Evolutionary conservation across 2,888 invertebrate genomes (phyloP).

Genomic region (Agapostemon virescens): DNA sequence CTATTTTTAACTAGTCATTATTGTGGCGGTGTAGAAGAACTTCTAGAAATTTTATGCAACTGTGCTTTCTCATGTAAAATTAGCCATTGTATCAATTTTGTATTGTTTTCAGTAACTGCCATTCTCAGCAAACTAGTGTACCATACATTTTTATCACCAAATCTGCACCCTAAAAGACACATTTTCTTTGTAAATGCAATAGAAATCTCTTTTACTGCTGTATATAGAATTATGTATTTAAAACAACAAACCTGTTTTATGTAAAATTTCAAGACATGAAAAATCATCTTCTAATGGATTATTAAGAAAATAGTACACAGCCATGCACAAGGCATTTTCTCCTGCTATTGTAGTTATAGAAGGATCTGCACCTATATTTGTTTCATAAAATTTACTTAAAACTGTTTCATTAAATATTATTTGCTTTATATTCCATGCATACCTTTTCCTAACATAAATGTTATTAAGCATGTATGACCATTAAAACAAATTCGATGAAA

Average conservation of each 20-base stretch:
- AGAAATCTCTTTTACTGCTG: not conserved
- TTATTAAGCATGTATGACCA: slow-evolving; percentile 50
- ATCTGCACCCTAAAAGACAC: slow-evolving; percentile 41
- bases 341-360: slow-evolving; percentile 36
- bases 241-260: slow-evolving; percentile 39
- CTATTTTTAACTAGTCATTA: not conserved
- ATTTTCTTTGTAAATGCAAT: not conserved
- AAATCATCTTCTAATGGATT: slow-evolving; percentile 47
- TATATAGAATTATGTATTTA: not conserved
- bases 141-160: slow-evolving; percentile 28
- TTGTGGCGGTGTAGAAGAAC: slow-evolving; percentile 33
- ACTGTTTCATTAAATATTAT: not conserved
- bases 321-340: slow-evolving; percentile 59
- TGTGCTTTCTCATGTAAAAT: slow-evolving; percentile 24
- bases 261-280: slow-evolving; percentile 46
- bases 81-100: slow-evolving; percentile 50
- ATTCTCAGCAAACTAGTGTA: slow-evolving; percentile 39
- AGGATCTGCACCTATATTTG: slow-evolving; percentile 52
- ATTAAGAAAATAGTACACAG: slow-evolving; percentile 42
- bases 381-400: not conserved
- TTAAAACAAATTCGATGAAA: slow-evolving; percentile 54
- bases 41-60: slow-evolving; percentile 5
- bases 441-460: slow-evolving; percentile 59
- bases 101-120: slow-evolving; percentile 38
- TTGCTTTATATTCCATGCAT: slow-evolving; percentile 8